Evolutionary conservation across 2,888 invertebrate genomes (phyloP).

Genomic region (Pammene aurita): DNA sequence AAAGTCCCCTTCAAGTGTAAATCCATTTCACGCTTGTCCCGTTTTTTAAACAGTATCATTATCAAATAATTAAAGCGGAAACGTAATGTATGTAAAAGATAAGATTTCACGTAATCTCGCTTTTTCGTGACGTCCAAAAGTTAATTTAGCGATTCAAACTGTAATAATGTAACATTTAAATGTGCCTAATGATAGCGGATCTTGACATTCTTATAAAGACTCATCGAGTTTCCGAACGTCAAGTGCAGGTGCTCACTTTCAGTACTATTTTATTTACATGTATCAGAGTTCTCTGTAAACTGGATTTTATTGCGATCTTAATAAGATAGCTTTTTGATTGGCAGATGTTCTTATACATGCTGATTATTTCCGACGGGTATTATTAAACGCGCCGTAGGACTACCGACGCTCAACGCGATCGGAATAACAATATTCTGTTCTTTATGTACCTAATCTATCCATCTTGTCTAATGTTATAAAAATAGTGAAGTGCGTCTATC

Average conservation of each 20-base stretch:
- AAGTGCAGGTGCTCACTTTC: conserved; percentile 33
- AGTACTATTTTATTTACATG: conserved; percentile 21
- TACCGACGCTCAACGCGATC: conserved; percentile 58
- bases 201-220: conserved; percentile 10
- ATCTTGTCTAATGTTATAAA: conserved; percentile 22
- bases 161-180: neutral
- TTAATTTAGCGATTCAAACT: conserved; percentile 19
- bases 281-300: neutral
- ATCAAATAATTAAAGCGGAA: conserved; percentile 40
- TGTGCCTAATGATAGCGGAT: conserved; percentile 9
- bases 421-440: conserved; percentile 61
- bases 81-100: conserved; percentile 34
- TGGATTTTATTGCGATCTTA: neutral
- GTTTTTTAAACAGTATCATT: conserved; percentile 24
- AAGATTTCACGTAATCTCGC: conserved; percentile 31
- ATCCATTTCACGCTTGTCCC: conserved; percentile 5
- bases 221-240: conserved; percentile 19
- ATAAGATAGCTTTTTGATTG: conserved; percentile 4
- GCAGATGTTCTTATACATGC: conserved; percentile 9
- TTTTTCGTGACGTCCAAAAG: conserved; percentile 19
- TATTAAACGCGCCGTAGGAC: conserved; percentile 58
- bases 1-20: neutral
- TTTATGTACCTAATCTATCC: conserved; percentile 23
- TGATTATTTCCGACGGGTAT: conserved; percentile 47
- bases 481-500: neutral